Evolutionary conservation across 2,888 invertebrate species (phyloP), one percentile per base, ranked within the genome.

Genomic region (Campoplex capitator): DNA sequence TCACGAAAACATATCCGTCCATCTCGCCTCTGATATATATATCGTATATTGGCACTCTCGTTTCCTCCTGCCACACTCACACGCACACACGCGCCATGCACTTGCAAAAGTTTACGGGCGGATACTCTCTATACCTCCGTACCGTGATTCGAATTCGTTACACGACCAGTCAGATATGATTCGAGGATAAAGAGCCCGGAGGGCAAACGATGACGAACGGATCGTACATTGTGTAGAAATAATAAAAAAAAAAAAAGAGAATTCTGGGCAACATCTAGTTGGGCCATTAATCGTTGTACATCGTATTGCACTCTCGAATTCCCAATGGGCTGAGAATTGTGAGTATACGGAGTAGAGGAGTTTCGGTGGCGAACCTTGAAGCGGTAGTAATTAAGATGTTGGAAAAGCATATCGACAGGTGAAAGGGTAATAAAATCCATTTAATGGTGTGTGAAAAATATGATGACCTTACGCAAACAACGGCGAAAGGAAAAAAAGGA

Each of bases 191-290:
- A 82, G 58, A 85, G 54, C 67, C 42, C 28, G 76, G 23, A 56
- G 56, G 85, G 67, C 65, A 81, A 81, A 77, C 81, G 73, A 85
- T 85, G 82, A 85, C 81, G 82, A 85, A 85, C 67, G 73, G 75
- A 58, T 78, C 23, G 65, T 45, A 74, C 65, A 58, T 18, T 74
- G 45, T 73, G 6, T 6, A 38, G 38, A 23, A 23, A 11, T 23
- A 8, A 23, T 48, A 32, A 74, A n/a, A 48, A 23, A 62, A 32
- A 74, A n/a, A 48, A 54, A 42, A 62, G 71, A 70, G 70, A 84
- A 48, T 48, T 8, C 18, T 45, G 38, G 2, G 51, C 56, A 68
- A 18, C n/a, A 35, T 74, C 51, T 32, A 80, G 71, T 68, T 42
- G 35, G 48, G 23, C 70, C 28, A 45, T 73, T 38, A 18, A 28